A percentile compares a stretch with the other conserved stretches of the same genome.
These are phyloP conservation scores for Platerodrilus igneus DNA, from an alignment of 2,888 invertebrate species.

Conservation along the genomic window DNA sequence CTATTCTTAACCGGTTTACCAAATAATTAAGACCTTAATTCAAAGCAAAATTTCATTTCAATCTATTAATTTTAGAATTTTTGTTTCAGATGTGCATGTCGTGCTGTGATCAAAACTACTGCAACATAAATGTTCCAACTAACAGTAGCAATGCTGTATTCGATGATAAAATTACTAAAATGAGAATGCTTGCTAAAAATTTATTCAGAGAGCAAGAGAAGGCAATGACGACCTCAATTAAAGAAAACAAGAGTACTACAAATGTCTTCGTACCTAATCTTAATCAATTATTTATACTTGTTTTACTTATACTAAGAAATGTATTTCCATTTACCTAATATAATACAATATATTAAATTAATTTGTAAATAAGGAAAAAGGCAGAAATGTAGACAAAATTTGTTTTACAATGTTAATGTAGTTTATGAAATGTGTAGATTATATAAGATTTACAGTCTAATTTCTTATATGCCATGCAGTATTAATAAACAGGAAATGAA, in stretches of 20 bases:
- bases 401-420: too few species aligned
- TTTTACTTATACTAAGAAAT: conserved; percentile 11
- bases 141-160: conserved; percentile 56
- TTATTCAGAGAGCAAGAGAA: conserved; percentile 45
- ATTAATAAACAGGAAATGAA: too few species aligned
- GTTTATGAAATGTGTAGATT: too few species aligned
- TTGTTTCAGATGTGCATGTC: conserved; percentile 57
- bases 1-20: too few species aligned
- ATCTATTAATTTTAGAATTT: too few species aligned
- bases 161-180: conserved; percentile 48
- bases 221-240: conserved; percentile 45
- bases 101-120: conserved; percentile 60
- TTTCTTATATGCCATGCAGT: conserved; percentile 4
- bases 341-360: conserved; percentile 3
- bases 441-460: conserved; percentile 6
- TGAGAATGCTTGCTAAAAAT: conserved; percentile 47
- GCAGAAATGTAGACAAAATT: too few species aligned
- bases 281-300: conserved; percentile 8
- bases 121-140: conserved; percentile 58
- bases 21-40: too few species aligned
- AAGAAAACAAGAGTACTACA: conserved; percentile 32
- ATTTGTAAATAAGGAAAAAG: conserved; percentile 3
- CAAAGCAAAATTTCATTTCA: too few species aligned
- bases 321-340: conserved; percentile 15
- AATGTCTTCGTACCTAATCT: conserved; percentile 2